Evolutionary conservation across 2,113 vertebrate genomes (phyloP), one percentile per base, ranked within the genome.

Genomic region (Anas platyrhynchos): DNA sequence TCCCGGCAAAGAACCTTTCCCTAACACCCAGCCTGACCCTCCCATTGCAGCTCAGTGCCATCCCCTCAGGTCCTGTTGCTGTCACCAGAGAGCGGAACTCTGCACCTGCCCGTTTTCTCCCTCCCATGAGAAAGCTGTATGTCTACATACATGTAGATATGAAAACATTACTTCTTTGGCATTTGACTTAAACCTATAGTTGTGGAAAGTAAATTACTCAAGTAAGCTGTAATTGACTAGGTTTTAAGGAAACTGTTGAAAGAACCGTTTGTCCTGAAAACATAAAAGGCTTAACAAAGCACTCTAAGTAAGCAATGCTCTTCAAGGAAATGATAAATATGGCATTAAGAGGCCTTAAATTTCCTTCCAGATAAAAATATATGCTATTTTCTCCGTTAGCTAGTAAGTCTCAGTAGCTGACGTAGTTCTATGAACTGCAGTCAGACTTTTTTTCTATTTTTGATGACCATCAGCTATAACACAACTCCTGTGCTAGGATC

Each of bases 251-350:
- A 93, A 67, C 66, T 93, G 48, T 92, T 96, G 84, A 91, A 89
- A 93, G 34, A 86, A 78, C 91, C 29, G 75, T 75, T 92, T 75
- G 88, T 93, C 61, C 93, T 73, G 88, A 92, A 76, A 87, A 31
- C 27, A 87, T 67, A 43, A 62, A 91, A 83, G 77, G 52, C 65
- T 94, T 92, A 95, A 95, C 77, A 96, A 91, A 89, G 69, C 54
- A 92, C n/a, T 83, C 32, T 83, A 96, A 90, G 76, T 93, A 73
- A 88, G 65, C 43, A 76, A 38, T n/a, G 50, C 41, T 93, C 71
- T 96, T 96, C 65, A 91, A 95, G 69, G 44, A 74, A 92, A 74
- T 88, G 32, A 93, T 63, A 85, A 96, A 88, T 86, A 87, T 59
- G 52, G 61, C 58, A 79, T 91, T 88, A 95, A 71, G 27, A 90